These are phyloP conservation scores for Drosophila suboccidentalis DNA, from an alignment of 2,888 invertebrate genomes.

Conservation along the genomic window DNA sequence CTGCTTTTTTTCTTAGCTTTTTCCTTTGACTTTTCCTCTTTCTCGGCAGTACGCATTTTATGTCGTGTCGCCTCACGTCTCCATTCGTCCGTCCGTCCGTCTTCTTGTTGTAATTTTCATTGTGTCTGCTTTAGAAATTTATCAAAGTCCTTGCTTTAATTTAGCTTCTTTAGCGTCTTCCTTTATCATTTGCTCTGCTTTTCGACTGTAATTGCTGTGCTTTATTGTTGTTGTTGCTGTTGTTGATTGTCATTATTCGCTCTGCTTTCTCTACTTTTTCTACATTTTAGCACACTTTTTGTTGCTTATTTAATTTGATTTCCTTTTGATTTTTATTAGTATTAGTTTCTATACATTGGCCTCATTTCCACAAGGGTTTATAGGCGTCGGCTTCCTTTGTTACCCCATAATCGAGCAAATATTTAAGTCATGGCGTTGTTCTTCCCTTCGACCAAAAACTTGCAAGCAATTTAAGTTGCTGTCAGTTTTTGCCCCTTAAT, in stretches of 20 bases:
- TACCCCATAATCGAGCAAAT: constrained; percentile 28
- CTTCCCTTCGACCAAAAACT: constrained; percentile 15
- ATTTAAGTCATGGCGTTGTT: constrained; percentile 16
- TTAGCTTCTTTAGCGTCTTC: constrained; percentile 48
- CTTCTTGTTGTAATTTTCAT: constrained; percentile 52
- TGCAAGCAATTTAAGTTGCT: constrained; percentile 66
- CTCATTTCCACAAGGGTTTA: constrained; percentile 44
- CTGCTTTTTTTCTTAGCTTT: constrained; percentile 46
- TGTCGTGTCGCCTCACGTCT: constrained; percentile 39
- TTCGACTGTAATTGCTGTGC: constrained; percentile 67
- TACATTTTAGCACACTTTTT: constrained; percentile 47
- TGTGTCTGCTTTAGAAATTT: constrained; percentile 67
- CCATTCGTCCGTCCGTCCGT: neutral
- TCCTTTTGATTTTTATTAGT: constrained; percentile 80
- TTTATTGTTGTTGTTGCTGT: constrained; percentile 64
- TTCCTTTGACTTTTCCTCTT: constrained; percentile 66
- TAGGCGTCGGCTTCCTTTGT: constrained; percentile 36
- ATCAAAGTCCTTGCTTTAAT: constrained; percentile 58
- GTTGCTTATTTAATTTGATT: constrained; percentile 79
- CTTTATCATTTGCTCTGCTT: constrained; percentile 40
- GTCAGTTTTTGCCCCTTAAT: constrained; percentile 16
- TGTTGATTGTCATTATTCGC: constrained; percentile 33
- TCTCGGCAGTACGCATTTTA: constrained; percentile 67
- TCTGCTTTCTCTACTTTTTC: constrained; percentile 28
- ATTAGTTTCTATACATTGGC: constrained; percentile 70